Evolutionary conservation across 2,888 invertebrate species (phyloP), one percentile per base, ranked within the genome.

Genomic region (Xestoiulus laeticollis): DNA sequence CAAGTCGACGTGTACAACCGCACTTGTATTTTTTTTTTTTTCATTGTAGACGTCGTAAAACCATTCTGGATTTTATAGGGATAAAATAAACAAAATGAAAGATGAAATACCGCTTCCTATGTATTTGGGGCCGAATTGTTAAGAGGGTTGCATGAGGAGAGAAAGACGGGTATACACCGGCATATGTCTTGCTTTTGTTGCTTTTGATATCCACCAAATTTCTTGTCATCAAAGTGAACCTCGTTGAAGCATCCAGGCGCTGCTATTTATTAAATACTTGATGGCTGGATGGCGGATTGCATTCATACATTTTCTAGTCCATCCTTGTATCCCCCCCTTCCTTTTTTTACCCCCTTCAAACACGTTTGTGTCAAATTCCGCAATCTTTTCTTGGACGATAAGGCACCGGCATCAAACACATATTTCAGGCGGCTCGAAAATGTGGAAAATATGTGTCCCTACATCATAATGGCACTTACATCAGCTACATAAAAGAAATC

Each of bases 361-460:
- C 19, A n/a, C 53, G 53, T 59, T 59, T 59, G 19, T 59, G 53
- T 59, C 53, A 59, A 59, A 59, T 59, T 59, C 53, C 53, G 53
- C 53, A 59, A 59, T 59, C 53, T n/a, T 59, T 59, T 59, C 38
- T 59, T 59, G 53, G 53, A n/a, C 53, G 53, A 59, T 59, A 59
- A 59, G 53, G 53, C 53, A 59, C n/a, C 53, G 53, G 6, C 53
- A 59, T 59, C 53, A 59, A 59, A 59, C 53, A 59, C 53, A n/a
- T 59, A 59, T 59, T 59, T 59, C 53, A n/a, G 53, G n/a, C 53
- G 19, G 19, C 53, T 59, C 19, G 6, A 59, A 59, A 59, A 59
- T 59, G 53, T 59, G 53, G 53, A 59, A 59, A 59, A 59, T 59
- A 59, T 59, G n/a, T 59, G 53, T 59, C 53, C n/a, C 53, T 59